Base-by-base conservation (phyloP, 2,888 invertebrate genomes). In the Lamproptera curius region DNA sequence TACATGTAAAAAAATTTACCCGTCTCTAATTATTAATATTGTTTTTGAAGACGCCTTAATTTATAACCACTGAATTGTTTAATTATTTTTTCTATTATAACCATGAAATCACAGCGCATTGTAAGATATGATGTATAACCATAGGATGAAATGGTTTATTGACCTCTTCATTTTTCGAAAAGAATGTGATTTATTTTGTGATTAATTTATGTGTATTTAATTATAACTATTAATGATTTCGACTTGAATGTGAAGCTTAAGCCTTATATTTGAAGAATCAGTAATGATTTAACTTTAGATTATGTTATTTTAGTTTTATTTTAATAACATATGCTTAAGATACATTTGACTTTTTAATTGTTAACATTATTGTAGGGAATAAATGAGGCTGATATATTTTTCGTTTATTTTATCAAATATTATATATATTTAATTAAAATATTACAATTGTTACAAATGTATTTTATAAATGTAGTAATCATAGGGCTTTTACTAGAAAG, bases 381-480 rank as follows among this genome's bases (percentile, higher is more conserved):
- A 62, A 60, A 62, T 42, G 60, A 56, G 57, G 57, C 57, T 59
- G 44, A 47, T 42, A 48, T 41, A 10, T 60, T 13, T 15, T 41
- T 44, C 9, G 40, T 43, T 49, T 43, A 28, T 43, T 48, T 14
- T n/a, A 33, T 6, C 11, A 16, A 34, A 14, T 13, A 34, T 34
- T 34, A 13, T 11, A 14, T 11, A 14, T 34, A 34, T 14, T 23
- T 9, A 3, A 9, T n/a, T n/a, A n/a, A n/a, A n/a, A n/a, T n/a
- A n/a, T n/a, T n/a, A n/a, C n/a, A n/a, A n/a, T n/a, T n/a, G n/a
- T n/a, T n/a, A n/a, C n/a, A n/a, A n/a, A n/a, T n/a, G n/a, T n/a
- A n/a, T n/a, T n/a, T n/a, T n/a, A n/a, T n/a, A n/a, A n/a, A n/a
- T n/a, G n/a, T n/a, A n/a, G n/a, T n/a, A n/a, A n/a, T n/a, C n/a